Evolutionary conservation across 2,888 invertebrate species (phyloP).

Genomic region (Drymonia ruficornis): DNA sequence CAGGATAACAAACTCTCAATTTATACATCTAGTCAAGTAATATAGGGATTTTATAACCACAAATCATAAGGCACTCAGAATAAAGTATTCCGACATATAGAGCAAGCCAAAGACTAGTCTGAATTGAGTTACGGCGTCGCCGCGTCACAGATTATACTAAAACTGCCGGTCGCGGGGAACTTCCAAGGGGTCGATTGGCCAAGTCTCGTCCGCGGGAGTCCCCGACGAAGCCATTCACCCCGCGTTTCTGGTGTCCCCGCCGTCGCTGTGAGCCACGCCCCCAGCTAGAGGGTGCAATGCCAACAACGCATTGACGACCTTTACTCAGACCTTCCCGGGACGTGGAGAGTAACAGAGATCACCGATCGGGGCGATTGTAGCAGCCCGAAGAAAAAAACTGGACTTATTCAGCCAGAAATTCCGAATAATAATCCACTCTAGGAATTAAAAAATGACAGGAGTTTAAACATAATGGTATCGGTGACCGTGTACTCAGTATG

Average conservation of each 20-base stretch:
- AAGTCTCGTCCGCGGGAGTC: slow-evolving; percentile 79
- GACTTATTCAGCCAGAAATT: no score
- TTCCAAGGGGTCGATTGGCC: slow-evolving; percentile 84
- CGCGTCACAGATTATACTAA: slow-evolving; percentile 89
- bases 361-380: slow-evolving; percentile 12
- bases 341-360: slow-evolving; percentile 65
- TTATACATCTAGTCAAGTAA: background rate
- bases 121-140: slow-evolving; percentile 89
- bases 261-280: slow-evolving; percentile 84
- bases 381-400: background rate
- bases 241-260: slow-evolving; percentile 89
- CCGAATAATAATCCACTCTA: no score
- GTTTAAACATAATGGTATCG: slow-evolving; percentile 15
- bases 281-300: slow-evolving; percentile 85
- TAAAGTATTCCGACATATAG: slow-evolving; percentile 38
- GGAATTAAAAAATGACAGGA: background rate
- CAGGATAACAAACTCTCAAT: slow-evolving; percentile 9
- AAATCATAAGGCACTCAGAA: slow-evolving; percentile 57
- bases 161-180: slow-evolving; percentile 86
- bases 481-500: slow-evolving; percentile 84
- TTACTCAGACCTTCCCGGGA: slow-evolving; percentile 93
- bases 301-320: slow-evolving; percentile 64
- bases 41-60: background rate
- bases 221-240: slow-evolving; percentile 70
- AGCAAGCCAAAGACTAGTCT: slow-evolving; percentile 91